A percentile compares a stretch with the other conserved stretches of the same genome.
Evolutionary conservation across 2,888 invertebrate species (phyloP).

Genomic region (Enchytraeus crypticus): DNA sequence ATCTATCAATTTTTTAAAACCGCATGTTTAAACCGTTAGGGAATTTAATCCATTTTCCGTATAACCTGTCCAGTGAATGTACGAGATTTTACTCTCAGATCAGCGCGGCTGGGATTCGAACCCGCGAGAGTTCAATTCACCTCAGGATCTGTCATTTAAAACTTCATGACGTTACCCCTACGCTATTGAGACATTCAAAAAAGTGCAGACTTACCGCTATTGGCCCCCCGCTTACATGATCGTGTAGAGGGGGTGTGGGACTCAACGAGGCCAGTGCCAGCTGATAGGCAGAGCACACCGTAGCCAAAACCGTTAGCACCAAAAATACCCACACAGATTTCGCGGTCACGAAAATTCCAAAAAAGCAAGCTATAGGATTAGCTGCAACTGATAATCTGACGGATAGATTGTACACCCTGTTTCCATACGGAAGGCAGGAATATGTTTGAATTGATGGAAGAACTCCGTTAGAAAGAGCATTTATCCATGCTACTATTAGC

Average conservation of each 20-base stretch:
- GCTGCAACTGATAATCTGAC: conserved; percentile 69
- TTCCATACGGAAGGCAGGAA: conserved; percentile 71
- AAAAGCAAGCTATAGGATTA: conserved; percentile 59
- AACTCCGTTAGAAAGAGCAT: conserved; percentile 67
- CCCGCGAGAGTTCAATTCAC: too few relatives aligned
- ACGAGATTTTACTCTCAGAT: too few relatives aligned
- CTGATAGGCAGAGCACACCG: conserved; percentile 59
- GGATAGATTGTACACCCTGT: conserved; percentile 65
- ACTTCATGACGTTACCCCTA: too few relatives aligned
- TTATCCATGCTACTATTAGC: conserved; percentile 52
- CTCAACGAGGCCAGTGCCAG: conserved; percentile 64
- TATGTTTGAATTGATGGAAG: conserved; percentile 72
- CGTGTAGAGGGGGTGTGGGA: conserved; percentile 60
- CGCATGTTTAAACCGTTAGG: too few relatives aligned
- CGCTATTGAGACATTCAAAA: too few relatives aligned
- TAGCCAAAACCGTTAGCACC: conserved; percentile 43
- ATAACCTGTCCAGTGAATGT: too few relatives aligned
- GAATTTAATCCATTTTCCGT: too few relatives aligned
- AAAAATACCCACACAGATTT: conserved; percentile 29
- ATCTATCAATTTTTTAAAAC: too few relatives aligned
- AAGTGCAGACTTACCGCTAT: conserved; percentile 65
- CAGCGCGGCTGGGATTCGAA: too few relatives aligned
- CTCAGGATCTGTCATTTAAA: too few relatives aligned
- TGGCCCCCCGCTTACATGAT: conserved; percentile 55
- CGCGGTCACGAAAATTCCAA: conserved; percentile 47